Evolutionary conservation across 2,797 vertebrate species (phyloP).

Genomic region (Pristis pectinata): DNA sequence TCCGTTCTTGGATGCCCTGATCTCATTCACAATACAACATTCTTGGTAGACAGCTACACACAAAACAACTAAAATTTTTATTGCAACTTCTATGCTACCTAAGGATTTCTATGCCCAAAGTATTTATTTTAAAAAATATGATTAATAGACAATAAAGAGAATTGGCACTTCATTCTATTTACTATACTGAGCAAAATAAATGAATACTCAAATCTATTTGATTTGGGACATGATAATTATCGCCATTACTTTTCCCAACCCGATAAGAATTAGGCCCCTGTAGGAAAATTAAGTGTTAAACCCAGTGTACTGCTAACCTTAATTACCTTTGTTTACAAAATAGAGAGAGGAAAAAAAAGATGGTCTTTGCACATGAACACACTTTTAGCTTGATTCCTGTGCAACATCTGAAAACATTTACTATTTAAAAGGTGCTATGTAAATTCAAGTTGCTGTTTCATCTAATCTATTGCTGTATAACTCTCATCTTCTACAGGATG

Average conservation of each 20-base stretch:
- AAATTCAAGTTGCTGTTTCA: background rate
- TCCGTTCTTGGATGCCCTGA: no score
- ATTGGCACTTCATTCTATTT: background rate
- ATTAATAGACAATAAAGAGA: background rate
- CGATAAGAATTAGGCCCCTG: background rate
- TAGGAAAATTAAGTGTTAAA: background rate
- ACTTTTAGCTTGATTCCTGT: background rate
- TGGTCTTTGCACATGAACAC: background rate
- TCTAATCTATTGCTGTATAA: background rate
- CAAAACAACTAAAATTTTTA: no score
- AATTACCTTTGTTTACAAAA: background rate
- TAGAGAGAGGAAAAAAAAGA: no score
- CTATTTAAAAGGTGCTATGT: background rate
- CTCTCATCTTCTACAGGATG: background rate
- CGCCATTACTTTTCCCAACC: slow-evolving; percentile 8
- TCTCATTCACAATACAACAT: no score
- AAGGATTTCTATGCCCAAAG: no score
- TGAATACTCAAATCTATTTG: background rate
- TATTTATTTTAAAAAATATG: background rate
- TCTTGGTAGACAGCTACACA: no score
- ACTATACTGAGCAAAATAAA: background rate
- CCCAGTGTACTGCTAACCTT: background rate
- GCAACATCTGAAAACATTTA: background rate
- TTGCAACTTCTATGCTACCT: no score
- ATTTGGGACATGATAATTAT: background rate